phyloP scores from a whole-genome alignment of 1,140 invertebrate species.

The Temnothorax nylanderi region DNA sequence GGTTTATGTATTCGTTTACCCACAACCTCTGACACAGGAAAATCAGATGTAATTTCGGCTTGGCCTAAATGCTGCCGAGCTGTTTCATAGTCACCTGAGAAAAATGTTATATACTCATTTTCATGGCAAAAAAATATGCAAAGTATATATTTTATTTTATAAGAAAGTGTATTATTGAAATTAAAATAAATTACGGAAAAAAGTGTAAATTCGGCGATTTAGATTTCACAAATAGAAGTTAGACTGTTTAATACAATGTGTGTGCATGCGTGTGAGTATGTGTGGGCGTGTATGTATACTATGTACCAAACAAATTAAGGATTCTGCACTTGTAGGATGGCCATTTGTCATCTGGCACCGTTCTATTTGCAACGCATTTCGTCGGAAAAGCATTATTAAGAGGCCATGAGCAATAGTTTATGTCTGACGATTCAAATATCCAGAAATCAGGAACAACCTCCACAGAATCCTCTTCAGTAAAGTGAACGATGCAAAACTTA shows the following conservation, averaged over 20 bases:
- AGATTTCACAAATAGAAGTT: neutral
- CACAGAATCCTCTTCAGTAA: neutral
- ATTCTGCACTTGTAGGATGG: neutral
- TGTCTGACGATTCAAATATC: neutral
- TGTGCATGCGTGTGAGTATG: neutral
- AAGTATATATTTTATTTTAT: neutral
- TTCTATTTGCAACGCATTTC: neutral
- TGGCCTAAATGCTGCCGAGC: neutral
- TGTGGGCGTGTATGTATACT: neutral
- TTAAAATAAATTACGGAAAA: neutral
- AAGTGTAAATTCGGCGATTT: neutral
- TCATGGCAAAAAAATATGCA: neutral
- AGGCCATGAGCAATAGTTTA: neutral
- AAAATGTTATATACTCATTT: neutral
- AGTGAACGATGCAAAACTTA: neutral
- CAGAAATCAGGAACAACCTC: slow-evolving; percentile 8
- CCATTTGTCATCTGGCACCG: neutral
- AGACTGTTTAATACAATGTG: neutral
- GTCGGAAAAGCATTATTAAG: neutral
- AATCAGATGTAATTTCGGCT: neutral
- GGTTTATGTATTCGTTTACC: neutral
- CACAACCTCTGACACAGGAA: neutral
- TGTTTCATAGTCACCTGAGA: neutral
- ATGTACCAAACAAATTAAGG: neutral
- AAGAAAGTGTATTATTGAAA: neutral